A percentile compares a stretch with the other conserved stretches of the same genome.
Conservation (phyloP, 2,888 invertebrate genomes). For the Malthinus seriepunctatus region DNA sequence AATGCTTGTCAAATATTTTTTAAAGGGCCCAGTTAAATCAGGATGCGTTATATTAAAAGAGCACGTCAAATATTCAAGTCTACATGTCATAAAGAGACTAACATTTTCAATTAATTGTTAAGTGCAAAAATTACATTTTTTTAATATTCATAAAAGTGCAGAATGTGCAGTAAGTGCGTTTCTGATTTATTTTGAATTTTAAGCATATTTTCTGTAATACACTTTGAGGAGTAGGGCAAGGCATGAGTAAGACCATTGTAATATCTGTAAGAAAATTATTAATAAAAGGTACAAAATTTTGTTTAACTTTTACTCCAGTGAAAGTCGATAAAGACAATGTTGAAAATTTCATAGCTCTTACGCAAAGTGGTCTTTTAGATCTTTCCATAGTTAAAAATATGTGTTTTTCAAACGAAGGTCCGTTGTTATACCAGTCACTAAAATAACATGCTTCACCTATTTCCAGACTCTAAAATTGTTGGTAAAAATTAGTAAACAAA, state of each 20-base stretch:
- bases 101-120: no score
- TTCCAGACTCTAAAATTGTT: neutral
- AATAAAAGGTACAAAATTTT: neutral
- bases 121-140: no score
- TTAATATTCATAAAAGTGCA: no score
- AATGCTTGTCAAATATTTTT: neutral
- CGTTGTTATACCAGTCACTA: neutral
- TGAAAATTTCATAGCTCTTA: neutral
- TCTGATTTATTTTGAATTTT: neutral
- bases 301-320: neutral
- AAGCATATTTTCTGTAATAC: neutral
- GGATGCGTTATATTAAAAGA: constrained; percentile 1
- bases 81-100: no score
- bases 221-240: neutral
- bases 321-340: neutral
- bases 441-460: neutral
- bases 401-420: neutral
- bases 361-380: neutral
- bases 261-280: neutral
- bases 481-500: no score
- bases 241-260: neutral
- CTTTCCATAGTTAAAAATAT: neutral
- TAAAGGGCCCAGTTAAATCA: constrained; percentile 22
- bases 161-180: no score
- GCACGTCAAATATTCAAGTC: neutral